Evolutionary conservation across 2,797 vertebrate genomes (phyloP).

Genomic region (Ara ararauna): DNA sequence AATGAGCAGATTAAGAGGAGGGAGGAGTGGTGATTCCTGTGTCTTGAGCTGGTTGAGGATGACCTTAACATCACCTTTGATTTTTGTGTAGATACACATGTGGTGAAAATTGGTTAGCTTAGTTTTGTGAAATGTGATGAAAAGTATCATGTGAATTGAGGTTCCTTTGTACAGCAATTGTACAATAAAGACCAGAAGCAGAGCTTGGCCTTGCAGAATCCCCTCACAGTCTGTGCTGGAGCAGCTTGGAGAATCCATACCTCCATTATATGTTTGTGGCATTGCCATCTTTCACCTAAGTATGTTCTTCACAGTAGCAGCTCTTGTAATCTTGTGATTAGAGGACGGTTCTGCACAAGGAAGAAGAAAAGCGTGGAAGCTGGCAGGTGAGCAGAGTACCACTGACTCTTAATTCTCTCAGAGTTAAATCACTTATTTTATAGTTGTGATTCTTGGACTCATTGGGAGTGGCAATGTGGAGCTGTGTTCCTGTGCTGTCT

Average conservation of each 20-base stretch:
- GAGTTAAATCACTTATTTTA: neutral
- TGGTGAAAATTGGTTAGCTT: neutral
- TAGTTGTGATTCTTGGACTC: neutral
- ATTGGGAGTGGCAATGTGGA: neutral
- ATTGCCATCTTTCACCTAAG: neutral
- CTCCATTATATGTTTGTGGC: neutral
- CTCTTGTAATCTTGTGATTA: neutral
- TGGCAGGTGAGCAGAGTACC: neutral
- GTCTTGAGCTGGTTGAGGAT: neutral
- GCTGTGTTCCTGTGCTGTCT: neutral
- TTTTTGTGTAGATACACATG: neutral
- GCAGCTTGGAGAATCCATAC: neutral
- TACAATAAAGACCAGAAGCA: neutral
- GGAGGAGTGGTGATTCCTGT: neutral
- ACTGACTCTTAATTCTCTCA: neutral
- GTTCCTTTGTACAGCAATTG: neutral
- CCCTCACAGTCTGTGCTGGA: neutral
- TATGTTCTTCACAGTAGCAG: neutral
- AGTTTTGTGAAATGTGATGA: neutral
- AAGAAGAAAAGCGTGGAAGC: neutral
- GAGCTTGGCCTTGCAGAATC: neutral
- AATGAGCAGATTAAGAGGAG: neutral
- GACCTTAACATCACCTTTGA: neutral
- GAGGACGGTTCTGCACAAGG: neutral
- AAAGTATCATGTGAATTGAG: fast-evolving